phyloP scores from a whole-genome alignment of 2,888 invertebrate genomes.

The Lithosia quadra region DNA sequence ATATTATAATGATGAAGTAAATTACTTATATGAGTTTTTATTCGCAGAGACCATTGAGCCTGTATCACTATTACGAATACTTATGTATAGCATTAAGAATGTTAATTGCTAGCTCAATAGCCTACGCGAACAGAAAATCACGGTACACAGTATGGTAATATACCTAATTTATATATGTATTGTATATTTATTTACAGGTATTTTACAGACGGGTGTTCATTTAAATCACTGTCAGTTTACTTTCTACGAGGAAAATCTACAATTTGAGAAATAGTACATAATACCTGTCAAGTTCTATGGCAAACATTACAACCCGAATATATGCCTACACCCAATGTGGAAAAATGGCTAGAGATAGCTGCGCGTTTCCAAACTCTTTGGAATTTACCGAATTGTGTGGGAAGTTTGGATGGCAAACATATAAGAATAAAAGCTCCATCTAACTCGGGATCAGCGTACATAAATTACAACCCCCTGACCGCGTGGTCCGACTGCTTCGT shows the following conservation, averaged over 20 bases:
- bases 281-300: constrained; percentile 11
- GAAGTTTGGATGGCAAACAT: too few relatives aligned
- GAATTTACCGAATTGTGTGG: too few relatives aligned
- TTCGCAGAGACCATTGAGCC: constrained; percentile 23
- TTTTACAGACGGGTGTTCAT: constrained; percentile 28
- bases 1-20: constrained; percentile 7
- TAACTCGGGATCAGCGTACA: too few relatives aligned
- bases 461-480: too few relatives aligned
- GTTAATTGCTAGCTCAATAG: constrained; percentile 15
- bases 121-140: constrained; percentile 14
- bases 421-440: too few relatives aligned
- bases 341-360: constrained; percentile 38
- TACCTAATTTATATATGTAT: constrained; percentile 16
- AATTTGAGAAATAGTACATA: constrained; percentile 11
- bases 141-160: constrained; percentile 14
- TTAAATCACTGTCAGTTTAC: constrained; percentile 18
- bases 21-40: constrained; percentile 19
- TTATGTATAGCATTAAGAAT: constrained; percentile 9
- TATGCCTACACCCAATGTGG: constrained; percentile 18
- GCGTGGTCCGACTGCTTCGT: too few relatives aligned
- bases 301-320: constrained; percentile 12
- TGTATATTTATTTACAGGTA: constrained; percentile 15
- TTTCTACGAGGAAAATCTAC: constrained; percentile 19
- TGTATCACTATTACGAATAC: constrained; percentile 19
- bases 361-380: constrained; percentile 37